Evolutionary conservation across 1,140 invertebrate genomes (phyloP).

Genomic region (Neuroterus valhalla): DNA sequence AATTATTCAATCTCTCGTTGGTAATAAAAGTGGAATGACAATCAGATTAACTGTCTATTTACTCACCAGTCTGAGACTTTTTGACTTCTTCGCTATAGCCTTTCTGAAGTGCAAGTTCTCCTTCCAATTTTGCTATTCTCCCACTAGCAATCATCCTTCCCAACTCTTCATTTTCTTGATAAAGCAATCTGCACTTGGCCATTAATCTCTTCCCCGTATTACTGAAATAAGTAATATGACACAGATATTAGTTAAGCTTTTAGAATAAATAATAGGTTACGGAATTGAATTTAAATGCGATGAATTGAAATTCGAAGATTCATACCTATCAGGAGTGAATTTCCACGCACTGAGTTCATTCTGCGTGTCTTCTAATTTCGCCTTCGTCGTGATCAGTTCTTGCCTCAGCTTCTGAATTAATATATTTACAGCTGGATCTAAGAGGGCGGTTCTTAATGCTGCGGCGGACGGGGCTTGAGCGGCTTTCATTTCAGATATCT

Average conservation of each 20-base stretch:
- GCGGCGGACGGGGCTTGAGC: slow-evolving; percentile 86
- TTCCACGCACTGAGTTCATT: slow-evolving; percentile 99
- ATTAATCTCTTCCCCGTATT: slow-evolving; percentile 98
- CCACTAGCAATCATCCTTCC: slow-evolving; percentile 97
- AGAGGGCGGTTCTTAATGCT: slow-evolving; percentile 86
- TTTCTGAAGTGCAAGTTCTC: slow-evolving; percentile 95
- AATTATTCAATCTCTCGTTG: no score
- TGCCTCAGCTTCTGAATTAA: slow-evolving; percentile 93
- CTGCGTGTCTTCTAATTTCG: slow-evolving; percentile 96
- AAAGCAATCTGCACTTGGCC: slow-evolving; percentile 96
- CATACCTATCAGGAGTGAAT: slow-evolving; percentile 96
- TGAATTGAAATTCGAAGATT: no score
- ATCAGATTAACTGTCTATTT: slow-evolving; percentile 32
- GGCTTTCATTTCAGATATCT: slow-evolving; percentile 92
- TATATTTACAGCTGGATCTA: slow-evolving; percentile 97
- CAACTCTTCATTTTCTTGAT: slow-evolving; percentile 98
- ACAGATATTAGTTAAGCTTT: slow-evolving; percentile 11
- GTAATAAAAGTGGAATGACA: no score
- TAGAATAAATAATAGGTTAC: not conserved
- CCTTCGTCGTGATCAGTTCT: slow-evolving; percentile 91
- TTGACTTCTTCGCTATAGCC: slow-evolving; percentile 97
- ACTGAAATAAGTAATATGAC: slow-evolving; percentile 69
- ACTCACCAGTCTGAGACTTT: slow-evolving; percentile 94
- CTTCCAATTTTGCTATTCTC: slow-evolving; percentile 95
- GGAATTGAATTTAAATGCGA: slow-evolving; percentile 18